phyloP scores from a whole-genome alignment of 2,888 invertebrate genomes.

The Cabera pusaria region DNA sequence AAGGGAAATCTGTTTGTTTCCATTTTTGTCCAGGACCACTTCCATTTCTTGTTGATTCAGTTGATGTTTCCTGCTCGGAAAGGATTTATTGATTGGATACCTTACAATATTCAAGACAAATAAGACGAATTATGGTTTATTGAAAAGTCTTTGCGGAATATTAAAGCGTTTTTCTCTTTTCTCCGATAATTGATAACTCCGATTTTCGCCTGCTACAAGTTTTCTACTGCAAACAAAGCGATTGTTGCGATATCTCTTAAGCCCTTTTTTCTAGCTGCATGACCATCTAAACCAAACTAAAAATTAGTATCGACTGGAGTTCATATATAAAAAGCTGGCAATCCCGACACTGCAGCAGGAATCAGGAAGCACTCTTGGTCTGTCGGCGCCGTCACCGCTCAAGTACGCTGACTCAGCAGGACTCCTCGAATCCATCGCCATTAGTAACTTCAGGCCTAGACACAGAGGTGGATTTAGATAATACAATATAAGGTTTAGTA shows the following conservation, averaged over 20 bases:
- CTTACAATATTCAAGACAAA: no score
- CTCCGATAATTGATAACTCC: no score
- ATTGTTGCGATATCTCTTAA: no score
- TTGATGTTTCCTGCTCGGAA: conserved; percentile 32
- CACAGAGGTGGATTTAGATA: conserved; percentile 11
- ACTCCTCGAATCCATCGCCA: conserved; percentile 50
- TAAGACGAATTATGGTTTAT: no score
- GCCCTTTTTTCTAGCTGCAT: no score
- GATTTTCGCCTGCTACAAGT: no score
- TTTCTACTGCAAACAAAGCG: no score
- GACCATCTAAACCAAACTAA: no score
- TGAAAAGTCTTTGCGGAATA: no score
- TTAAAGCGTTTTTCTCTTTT: no score
- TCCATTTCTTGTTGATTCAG: conserved; percentile 36
- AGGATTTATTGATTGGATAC: conserved; percentile 23
- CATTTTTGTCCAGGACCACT: conserved; percentile 42
- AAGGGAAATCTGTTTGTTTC: conserved; percentile 48
- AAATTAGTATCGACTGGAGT: conserved; percentile 6
- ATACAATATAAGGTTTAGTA: no score
- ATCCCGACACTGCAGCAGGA: conserved; percentile 22
- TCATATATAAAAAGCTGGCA: conserved; percentile 20
- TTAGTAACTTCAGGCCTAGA: conserved; percentile 42
- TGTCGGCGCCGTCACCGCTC: conserved; percentile 66
- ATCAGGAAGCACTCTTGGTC: conserved; percentile 44
- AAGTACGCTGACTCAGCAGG: conserved; percentile 76